Percentiles rank a stretch among this genome's conserved stretches.
phyloP scores from a whole-genome alignment of 1,140 invertebrate species.

The Leptestheria dahalacensis region DNA sequence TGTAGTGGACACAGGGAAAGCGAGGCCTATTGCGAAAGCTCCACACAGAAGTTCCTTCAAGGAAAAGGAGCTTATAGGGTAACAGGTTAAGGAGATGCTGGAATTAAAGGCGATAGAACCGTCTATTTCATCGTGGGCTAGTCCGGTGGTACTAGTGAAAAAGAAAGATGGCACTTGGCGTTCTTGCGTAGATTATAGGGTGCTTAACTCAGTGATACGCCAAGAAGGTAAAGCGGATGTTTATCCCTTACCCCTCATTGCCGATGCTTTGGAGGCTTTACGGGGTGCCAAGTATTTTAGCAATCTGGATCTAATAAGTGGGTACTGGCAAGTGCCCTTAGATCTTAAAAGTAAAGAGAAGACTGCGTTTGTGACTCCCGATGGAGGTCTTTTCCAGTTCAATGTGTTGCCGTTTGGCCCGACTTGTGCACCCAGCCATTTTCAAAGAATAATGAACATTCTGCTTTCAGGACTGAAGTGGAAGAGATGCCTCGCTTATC shows the following conservation, averaged over 20 bases:
- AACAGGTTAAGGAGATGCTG: constrained; percentile 11
- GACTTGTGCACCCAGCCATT: too few relatives aligned
- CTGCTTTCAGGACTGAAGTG: too few relatives aligned
- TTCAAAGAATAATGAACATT: too few relatives aligned
- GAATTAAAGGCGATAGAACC: constrained; percentile 5
- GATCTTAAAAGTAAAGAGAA: constrained; percentile 27
- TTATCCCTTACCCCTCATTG: neutral
- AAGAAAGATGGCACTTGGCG: constrained; percentile 33
- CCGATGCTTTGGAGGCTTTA: neutral
- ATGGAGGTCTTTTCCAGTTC: constrained; percentile 19
- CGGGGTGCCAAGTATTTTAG: constrained; percentile 1
- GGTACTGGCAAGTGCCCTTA: constrained; percentile 23
- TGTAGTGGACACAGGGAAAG: too few relatives aligned
- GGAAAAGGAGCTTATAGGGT: constrained; percentile 8
- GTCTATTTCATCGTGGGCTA: neutral
- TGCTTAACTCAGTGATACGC: constrained; percentile 30
- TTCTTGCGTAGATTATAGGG: constrained; percentile 32
- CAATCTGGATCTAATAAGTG: neutral
- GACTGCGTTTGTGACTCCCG: constrained; percentile 21
- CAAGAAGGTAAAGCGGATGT: too few relatives aligned
- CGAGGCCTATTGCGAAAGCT: too few relatives aligned
- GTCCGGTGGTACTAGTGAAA: constrained; percentile 31
- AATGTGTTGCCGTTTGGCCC: too few relatives aligned
- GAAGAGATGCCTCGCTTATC: too few relatives aligned
- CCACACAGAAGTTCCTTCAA: too few relatives aligned